Percentiles rank a stretch among this genome's conserved stretches.
Evolutionary conservation across 2,888 invertebrate species (phyloP).

Genomic region (Loripinus fragilis): DNA sequence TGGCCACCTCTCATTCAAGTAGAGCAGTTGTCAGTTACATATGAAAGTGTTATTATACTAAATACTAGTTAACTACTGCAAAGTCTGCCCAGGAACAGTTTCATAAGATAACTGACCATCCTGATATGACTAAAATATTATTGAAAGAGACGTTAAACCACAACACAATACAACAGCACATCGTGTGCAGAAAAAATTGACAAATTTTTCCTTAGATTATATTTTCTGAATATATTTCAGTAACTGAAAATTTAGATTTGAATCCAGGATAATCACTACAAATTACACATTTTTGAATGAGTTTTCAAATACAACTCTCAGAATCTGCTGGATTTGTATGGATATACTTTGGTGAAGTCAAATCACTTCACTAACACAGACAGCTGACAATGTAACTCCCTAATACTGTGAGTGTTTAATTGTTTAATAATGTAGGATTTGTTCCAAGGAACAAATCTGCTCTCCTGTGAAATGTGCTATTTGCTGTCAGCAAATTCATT

Average conservation of each 20-base stretch:
- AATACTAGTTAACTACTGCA: no score
- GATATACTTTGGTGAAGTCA: not conserved
- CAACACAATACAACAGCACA: no score
- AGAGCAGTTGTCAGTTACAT: no score
- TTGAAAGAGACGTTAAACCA: no score
- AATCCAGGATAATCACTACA: not conserved
- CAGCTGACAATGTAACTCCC: constrained; percentile 42
- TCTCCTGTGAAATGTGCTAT: constrained; percentile 27
- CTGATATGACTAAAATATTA: no score
- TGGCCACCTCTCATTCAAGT: no score
- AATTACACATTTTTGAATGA: not conserved
- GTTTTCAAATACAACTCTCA: constrained; percentile 8
- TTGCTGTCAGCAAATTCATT: constrained; percentile 32
- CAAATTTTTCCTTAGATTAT: no score
- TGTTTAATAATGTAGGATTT: constrained; percentile 1
- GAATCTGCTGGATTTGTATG: constrained; percentile 4
- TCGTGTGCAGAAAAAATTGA: no score
- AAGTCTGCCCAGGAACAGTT: no score
- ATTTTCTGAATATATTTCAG: no score
- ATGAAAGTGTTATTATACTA: no score
- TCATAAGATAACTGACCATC: no score
- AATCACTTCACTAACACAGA: not conserved
- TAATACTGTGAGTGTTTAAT: constrained; percentile 51
- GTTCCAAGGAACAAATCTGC: constrained; percentile 20
- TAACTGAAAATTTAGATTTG: not conserved